Base-by-base conservation (phyloP, 2,888 invertebrate genomes). In the Hirtodrosophila duncani region DNA sequence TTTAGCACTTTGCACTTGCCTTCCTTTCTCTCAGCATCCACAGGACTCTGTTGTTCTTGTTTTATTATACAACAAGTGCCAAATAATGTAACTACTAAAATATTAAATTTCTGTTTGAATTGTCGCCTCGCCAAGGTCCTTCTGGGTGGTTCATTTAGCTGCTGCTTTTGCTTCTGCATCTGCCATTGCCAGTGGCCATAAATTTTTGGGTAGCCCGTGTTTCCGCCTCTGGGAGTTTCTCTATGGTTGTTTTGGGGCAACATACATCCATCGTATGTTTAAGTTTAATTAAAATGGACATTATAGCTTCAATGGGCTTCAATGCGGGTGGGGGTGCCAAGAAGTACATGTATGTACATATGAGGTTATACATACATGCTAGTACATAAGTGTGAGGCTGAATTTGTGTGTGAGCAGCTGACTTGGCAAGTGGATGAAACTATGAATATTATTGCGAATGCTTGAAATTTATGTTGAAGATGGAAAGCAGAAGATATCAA, bases 81-180 rank as follows among this genome's bases (percentile, higher is more conserved):
- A 77, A 75, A 77, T 77, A 82, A 77, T 82, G 82, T 75, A 75
- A 81, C 81, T 72, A 74, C 83, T 78, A 78, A 77, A 82, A 72
- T 77, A 77, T 81, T 68, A 82, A 82, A 81, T 81, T 81, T 82
- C 75, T 66, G 63, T 72, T 81, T 81, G 70, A 72, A 80, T 82
- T 77, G 74, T 63, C 80, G 71, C 59, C 67, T 44, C 45, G 51
- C 26, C 42, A 49, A 43, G 42, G 2, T 37, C 11, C 24, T 24
- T 36, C 29, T 42, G 26, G 38, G 10, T 24, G n/a, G 33, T 11
- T 46, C 23, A 30, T 29, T 16, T 10, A 7, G 18, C 3, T 10
- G 18, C 10, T 17, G 20, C 31, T 21, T 37, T 30, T 24, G 36
- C 17, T 52, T 30, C 21, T 29, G 38, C 51, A 38, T 11, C 44